phyloP scores from a whole-genome alignment of 2,113 vertebrate genomes.

The Laticauda laticaudata region DNA sequence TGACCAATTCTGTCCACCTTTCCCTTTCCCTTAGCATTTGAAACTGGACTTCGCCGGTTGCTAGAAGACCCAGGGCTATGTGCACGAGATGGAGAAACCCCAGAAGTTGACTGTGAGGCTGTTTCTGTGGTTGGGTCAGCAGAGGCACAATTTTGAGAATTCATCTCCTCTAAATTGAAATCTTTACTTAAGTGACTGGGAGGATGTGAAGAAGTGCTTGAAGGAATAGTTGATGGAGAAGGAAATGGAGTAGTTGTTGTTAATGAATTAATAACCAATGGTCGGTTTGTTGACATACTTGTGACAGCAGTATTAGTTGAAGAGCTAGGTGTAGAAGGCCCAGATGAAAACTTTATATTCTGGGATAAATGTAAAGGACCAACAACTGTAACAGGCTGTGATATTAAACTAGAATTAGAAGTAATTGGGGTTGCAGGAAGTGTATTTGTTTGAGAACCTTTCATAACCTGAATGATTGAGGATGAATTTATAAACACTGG shows the following conservation, averaged over 20 bases:
- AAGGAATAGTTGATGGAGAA: conserved; percentile 67
- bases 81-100: conserved; percentile 78
- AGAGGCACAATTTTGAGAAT: conserved; percentile 48
- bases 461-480: conserved; percentile 90
- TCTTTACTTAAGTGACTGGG: conserved; percentile 75
- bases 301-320: conserved; percentile 66
- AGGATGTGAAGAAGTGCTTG: conserved; percentile 57
- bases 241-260: conserved; percentile 76
- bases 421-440: conserved; percentile 72
- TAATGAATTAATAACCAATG: conserved; percentile 72
- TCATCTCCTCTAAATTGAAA: conserved; percentile 67
- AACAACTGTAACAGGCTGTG: conserved; percentile 81
- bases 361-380: conserved; percentile 86
- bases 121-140: conserved; percentile 70
- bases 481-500: conserved; percentile 91
- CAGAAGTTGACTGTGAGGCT: conserved; percentile 72
- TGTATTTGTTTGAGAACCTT: conserved; percentile 84
- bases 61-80: conserved; percentile 79
- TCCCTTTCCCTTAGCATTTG: conserved; percentile 76
- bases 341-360: conserved; percentile 85
- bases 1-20: conserved; percentile 81
- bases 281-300: conserved; percentile 71
- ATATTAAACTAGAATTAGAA: conserved; percentile 71
- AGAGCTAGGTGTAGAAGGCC: conserved; percentile 66
- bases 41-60: conserved; percentile 80